A percentile compares a stretch with the other conserved stretches of the same genome.
These are phyloP conservation scores for Tursiops truncatus DNA, from an alignment of 2,113 vertebrate species.

Conservation along the genomic window DNA sequence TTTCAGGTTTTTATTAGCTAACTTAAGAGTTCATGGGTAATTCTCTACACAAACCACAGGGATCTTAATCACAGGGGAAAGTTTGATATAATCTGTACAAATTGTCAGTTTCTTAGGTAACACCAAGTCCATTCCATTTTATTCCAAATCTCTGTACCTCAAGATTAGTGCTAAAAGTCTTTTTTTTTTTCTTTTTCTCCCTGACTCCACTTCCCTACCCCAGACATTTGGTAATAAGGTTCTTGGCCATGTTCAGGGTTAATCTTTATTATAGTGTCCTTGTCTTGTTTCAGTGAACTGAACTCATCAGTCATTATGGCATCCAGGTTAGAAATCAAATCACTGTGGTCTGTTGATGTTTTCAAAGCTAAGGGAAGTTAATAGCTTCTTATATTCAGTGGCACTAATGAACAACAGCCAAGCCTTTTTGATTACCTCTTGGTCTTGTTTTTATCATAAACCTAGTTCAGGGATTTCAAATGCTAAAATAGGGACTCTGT, in stretches of 20 bases:
- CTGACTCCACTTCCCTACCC: background rate
- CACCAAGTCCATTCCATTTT: background rate
- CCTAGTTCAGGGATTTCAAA: background rate
- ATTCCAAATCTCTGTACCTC: background rate
- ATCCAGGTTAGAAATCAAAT: conserved; percentile 82
- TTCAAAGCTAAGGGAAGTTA: background rate
- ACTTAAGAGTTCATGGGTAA: background rate
- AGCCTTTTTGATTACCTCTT: background rate
- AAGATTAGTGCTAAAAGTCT: background rate
- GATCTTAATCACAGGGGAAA: background rate
- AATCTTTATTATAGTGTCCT: conserved; percentile 88
- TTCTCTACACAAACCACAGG: background rate
- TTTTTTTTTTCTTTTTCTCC: background rate
- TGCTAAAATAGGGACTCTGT: background rate
- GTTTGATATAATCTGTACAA: background rate
- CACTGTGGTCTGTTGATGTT: background rate
- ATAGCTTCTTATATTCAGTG: background rate
- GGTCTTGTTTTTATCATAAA: background rate
- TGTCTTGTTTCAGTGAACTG: conserved; percentile 90
- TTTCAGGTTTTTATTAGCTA: background rate
- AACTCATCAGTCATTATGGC: conserved; percentile 90
- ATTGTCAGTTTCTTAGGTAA: background rate
- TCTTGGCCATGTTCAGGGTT: conserved; percentile 87
- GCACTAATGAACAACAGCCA: background rate
- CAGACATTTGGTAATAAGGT: conserved; percentile 87